Base-by-base conservation (phyloP, 1,140 invertebrate genomes). In the Zaprionus capensis region DNA sequence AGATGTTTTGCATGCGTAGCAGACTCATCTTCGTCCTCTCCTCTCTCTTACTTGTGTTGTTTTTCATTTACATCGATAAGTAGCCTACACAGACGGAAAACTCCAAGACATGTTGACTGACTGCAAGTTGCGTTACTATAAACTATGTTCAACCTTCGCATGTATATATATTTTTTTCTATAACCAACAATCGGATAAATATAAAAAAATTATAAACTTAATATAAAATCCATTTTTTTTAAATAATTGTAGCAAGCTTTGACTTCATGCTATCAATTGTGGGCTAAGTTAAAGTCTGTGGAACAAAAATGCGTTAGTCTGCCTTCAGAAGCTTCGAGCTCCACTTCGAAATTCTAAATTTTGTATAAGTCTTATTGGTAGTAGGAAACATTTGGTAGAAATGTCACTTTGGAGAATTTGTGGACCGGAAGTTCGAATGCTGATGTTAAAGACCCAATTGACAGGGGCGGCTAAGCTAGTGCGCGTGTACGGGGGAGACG, bases 21-120 rank as follows among this genome's bases (percentile, higher is more conserved):
- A 71, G 71, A 85, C 46, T 59, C 46, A 12, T 51, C 17, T 51
- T 51, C 11, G 2, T 51, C 9, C 4, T 20, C 46, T 15, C 5
- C 5, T 17, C n/a, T 15, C 5, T 7, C 11, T 61, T 20, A n/a
- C 28, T 17, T 4, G 15, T 55, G 46, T 71, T 66, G 78, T 53
- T 78, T 78, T 65, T 41, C 49, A 85, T 85, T 86, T 78, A 71
- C 83, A 87, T 80, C 44, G 84, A 49, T 82, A 87, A 87, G 70
- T 61, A 66, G 63, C 22, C 53, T 20, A 56, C 12, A 38, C 36
- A 15, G 36, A 38, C 36, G 36, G 36, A 12, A 38, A 38, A 49
- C 20, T 2, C 1, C 46, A 24, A 31, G 51, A 62, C n/a, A 46
- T 22, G 41, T 51, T 51, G 20, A 51, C 46, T 22, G 46, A 24